Evolutionary conservation across 2,113 vertebrate species (phyloP).

Genomic region (Malurus cyaneus): DNA sequence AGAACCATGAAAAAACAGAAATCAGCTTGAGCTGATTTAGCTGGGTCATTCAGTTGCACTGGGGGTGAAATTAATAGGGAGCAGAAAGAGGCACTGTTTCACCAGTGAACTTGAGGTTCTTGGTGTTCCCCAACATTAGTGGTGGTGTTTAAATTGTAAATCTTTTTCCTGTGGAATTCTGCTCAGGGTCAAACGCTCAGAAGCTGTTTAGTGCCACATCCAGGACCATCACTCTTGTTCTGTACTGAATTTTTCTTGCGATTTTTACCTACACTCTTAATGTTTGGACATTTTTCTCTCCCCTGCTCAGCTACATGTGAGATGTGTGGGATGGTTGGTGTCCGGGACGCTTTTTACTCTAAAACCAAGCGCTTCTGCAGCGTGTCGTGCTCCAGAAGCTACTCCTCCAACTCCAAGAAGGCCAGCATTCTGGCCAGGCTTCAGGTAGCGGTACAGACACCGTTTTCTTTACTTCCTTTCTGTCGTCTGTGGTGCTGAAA

Average conservation of each 20-base stretch:
- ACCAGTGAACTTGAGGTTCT: background rate
- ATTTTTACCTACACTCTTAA: background rate
- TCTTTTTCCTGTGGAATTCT: background rate
- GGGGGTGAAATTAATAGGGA: background rate
- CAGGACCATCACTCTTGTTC: background rate
- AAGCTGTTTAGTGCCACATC: background rate
- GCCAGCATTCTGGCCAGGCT: constrained; percentile 99
- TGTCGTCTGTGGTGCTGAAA: background rate
- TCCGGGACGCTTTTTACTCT: constrained; percentile 97
- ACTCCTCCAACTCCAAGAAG: constrained; percentile 99
- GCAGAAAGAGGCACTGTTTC: background rate
- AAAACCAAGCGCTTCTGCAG: constrained; percentile 99
- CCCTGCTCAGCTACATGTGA: constrained; percentile 89
- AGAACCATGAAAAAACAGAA: background rate
- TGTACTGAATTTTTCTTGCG: background rate
- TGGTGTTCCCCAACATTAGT: background rate
- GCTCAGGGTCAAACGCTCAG: background rate
- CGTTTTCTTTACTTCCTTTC: constrained; percentile 60
- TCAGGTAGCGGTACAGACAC: constrained; percentile 88
- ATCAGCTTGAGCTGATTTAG: background rate
- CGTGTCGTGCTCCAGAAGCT: constrained; percentile 97
- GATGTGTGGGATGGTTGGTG: constrained; percentile 99
- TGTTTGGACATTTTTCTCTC: background rate
- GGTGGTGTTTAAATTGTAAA: background rate
- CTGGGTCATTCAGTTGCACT: background rate